Evolutionary conservation across 2,888 invertebrate species (phyloP).

Genomic region (Erebia palarica): DNA sequence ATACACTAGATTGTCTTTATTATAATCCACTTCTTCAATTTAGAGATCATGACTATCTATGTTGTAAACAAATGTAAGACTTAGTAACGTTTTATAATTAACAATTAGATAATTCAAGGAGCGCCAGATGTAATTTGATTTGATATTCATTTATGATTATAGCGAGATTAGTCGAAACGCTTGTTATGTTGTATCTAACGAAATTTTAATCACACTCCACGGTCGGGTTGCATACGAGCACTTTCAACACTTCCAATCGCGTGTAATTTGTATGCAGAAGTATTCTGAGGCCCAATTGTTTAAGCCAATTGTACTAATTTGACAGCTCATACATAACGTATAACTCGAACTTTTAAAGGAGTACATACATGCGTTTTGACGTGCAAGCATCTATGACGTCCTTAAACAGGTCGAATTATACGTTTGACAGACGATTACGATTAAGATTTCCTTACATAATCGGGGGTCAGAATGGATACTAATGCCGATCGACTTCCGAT

Average conservation of each 20-base stretch:
- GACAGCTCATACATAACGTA: too few species aligned
- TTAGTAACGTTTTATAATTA: not conserved
- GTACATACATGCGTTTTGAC: too few species aligned
- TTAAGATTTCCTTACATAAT: too few species aligned
- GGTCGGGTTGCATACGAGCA: slow-evolving; percentile 21
- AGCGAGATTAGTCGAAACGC: slow-evolving; percentile 21
- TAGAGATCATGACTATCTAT: not conserved
- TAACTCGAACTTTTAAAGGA: too few species aligned
- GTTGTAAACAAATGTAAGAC: not conserved
- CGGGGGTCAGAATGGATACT: slow-evolving; percentile 17
- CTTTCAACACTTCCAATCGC: slow-evolving; percentile 36
- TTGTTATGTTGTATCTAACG: slow-evolving; percentile 23
- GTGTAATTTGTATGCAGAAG: slow-evolving; percentile 27
- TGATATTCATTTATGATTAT: slow-evolving; percentile 22
- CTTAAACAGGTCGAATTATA: too few species aligned
- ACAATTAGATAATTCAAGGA: slow-evolving; percentile 1
- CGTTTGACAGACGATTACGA: too few species aligned
- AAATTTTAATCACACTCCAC: slow-evolving; percentile 38
- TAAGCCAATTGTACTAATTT: too few species aligned
- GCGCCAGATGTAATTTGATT: slow-evolving; percentile 15
- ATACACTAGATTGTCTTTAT: not conserved
- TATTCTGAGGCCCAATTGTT: too few species aligned
- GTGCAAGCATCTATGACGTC: too few species aligned
- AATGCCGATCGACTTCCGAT: slow-evolving; percentile 24
- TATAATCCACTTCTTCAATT: not conserved